These are phyloP conservation scores for Budorcas taxicolor DNA, from an alignment of 2,113 vertebrate species.

Conservation along the genomic window DNA sequence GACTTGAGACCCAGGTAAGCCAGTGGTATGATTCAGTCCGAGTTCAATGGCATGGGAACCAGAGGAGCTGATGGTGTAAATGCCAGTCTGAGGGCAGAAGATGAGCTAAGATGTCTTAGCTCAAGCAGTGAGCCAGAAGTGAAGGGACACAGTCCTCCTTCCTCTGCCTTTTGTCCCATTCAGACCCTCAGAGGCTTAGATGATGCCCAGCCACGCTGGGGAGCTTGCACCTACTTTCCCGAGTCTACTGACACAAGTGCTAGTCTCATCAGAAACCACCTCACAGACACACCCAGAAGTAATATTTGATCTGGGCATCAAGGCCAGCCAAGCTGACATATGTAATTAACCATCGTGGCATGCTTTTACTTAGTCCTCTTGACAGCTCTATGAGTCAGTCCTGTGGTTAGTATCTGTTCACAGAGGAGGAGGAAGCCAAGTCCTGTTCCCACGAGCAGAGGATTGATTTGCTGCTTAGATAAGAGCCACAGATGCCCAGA, in stretches of 20 bases:
- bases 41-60: neutral
- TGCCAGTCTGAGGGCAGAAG: neutral
- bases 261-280: neutral
- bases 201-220: no score
- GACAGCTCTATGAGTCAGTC: neutral
- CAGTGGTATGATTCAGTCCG: neutral
- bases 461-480: neutral
- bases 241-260: neutral
- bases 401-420: neutral
- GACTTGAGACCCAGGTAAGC: neutral
- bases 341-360: neutral
- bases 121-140: neutral
- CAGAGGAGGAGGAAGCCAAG: neutral
- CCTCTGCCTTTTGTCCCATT: neutral
- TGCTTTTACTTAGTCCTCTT: neutral
- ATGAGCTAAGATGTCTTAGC: neutral
- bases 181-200: neutral
- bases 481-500: neutral
- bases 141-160: neutral
- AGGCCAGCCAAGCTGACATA: neutral
- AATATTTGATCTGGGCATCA: neutral
- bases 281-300: neutral
- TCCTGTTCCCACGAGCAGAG: neutral
- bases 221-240: neutral
- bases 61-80: neutral